Evolutionary conservation across 2,113 vertebrate species (phyloP).

Genomic region (Spizaetus ornatus): DNA sequence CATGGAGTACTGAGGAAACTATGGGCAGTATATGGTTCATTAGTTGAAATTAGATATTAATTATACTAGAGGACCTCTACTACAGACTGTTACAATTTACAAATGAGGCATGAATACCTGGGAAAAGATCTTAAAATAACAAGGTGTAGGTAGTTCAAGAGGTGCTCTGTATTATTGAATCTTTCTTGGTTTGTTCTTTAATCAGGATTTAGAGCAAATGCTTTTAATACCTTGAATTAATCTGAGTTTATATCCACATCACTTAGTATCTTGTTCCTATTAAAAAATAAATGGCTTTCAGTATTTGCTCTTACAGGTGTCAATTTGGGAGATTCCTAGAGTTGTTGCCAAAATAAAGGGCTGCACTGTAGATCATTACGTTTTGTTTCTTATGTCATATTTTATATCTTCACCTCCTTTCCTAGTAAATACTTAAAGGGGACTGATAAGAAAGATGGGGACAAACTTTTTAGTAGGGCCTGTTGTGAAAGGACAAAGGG

Average conservation of each 20-base stretch:
- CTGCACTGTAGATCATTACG: not conserved
- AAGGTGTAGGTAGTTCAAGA: not conserved
- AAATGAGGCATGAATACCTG: not conserved
- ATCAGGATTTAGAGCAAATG: not conserved
- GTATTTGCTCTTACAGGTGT: not conserved
- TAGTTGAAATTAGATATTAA: not conserved
- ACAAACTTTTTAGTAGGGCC: not conserved
- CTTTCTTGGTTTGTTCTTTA: not conserved
- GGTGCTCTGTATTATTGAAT: rapidly evolving
- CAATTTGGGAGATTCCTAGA: not conserved
- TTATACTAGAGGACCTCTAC: not conserved
- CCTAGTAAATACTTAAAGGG: not conserved
- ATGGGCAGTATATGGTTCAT: rapidly evolving
- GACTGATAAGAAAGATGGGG: not conserved
- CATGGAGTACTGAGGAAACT: not conserved
- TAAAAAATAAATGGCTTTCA: not conserved
- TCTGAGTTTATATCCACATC: not conserved
- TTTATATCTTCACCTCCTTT: not conserved
- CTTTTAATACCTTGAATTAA: not conserved
- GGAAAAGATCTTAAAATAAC: not conserved
- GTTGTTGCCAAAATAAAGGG: not conserved
- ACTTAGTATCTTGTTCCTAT: not conserved
- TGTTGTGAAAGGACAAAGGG: not conserved
- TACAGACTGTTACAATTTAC: not conserved
- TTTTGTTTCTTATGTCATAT: not conserved